Evolutionary conservation across 2,797 vertebrate genomes (phyloP), one percentile per base, ranked within the genome.

Genomic region (Phrynocephalus forsythii): DNA sequence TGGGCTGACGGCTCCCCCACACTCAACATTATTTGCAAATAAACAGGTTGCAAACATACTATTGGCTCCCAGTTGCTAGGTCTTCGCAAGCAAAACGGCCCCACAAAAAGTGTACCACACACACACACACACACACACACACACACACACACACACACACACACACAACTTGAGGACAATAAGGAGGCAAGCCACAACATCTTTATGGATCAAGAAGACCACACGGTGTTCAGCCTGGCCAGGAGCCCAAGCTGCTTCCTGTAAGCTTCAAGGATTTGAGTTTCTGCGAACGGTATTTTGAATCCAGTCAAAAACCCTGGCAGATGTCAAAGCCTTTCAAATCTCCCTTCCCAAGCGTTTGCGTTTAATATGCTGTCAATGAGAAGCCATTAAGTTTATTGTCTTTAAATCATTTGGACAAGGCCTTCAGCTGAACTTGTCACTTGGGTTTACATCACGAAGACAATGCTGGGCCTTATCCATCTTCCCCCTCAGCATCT

Each of bases 351-450:
- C 68, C 86, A 86, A 81, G 88, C 92, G 88, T 84, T 87, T 72
- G 90, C 85, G 84, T 91, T 95, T 92, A 91, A 88, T 85, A 87
- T 84, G 82, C 83, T 94, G 88, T 90, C 72, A 81, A 84, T 88
- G 79, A 92, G 78, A 22, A 91, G 60, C 60, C 82, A 66, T 88
- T 91, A 90, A 2, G 22, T 81, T 90, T 82, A 79, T 75, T 87
- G 60, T 86, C 84, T 93, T 84, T 72, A 89, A 93, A 81, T 87
- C 80, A 72, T 82, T 5, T 78, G 82, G 89, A 89, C 88, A 92
- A 63, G 33, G 26, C 88, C 88, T 92, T 78, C 76, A 80, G 88
- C 92, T 88, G 66, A 79, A 87, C 88, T 88, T 90, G 89, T 90
- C 89, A 91, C 89, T 94, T 84, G 77, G 91, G 76, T 86, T 94